Conservation (phyloP, 2,797 vertebrate species). For the Acanthiza pusilla region DNA sequence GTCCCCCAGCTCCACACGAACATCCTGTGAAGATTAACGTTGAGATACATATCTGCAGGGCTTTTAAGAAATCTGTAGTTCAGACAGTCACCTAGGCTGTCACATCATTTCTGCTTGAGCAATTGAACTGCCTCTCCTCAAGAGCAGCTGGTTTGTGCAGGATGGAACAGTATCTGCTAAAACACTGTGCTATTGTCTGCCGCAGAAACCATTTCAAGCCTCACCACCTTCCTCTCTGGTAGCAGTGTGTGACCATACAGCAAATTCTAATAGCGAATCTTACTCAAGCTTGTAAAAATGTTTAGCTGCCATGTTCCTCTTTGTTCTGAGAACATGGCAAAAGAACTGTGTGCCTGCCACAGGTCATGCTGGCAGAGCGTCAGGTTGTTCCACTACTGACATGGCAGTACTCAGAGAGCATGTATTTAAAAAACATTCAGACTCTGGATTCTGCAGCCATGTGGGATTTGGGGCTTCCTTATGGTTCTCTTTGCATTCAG, state of each 20-base stretch:
- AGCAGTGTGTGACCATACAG: not conserved
- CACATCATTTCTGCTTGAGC: not conserved
- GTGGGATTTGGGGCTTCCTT: not conserved
- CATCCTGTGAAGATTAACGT: not conserved
- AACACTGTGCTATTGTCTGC: not conserved
- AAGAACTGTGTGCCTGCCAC: not conserved
- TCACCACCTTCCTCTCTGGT: not conserved
- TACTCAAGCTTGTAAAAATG: not conserved
- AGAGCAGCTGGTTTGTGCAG: not conserved
- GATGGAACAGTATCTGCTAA: not conserved
- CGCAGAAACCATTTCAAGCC: not conserved
- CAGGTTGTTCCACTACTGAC: not conserved
- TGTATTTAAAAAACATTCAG: not conserved
- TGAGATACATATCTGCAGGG: not conserved
- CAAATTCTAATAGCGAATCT: not conserved
- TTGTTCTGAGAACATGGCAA: not conserved
- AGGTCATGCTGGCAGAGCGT: accelerated
- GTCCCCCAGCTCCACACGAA: not conserved
- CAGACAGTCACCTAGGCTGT: not conserved
- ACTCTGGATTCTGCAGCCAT: not conserved
- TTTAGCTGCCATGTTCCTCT: not conserved
- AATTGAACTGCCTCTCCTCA: not conserved
- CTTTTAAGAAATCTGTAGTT: not conserved
- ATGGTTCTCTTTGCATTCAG: not conserved
- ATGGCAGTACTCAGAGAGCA: not conserved